Base-by-base conservation (phyloP, 2,113 vertebrate genomes). In the Rhynchopsitta pachyrhyncha region DNA sequence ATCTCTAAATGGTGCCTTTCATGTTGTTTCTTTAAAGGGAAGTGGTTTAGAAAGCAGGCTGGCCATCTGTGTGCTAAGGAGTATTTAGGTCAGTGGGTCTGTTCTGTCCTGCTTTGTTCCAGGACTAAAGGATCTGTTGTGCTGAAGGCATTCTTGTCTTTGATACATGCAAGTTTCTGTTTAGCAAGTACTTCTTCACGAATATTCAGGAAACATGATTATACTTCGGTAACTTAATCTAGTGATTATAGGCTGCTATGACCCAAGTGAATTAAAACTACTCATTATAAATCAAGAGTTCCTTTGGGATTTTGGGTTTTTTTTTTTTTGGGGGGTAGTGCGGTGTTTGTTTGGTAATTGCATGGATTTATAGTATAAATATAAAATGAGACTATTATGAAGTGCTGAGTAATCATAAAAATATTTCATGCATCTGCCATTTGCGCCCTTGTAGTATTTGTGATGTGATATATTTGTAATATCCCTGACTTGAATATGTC, bases 71-170 rank as follows among this genome's bases (percentile, higher is more conserved):
- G 66, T 94, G 94, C 70, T 33, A 80, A 57, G 50, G 81, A 77
- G 87, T 95, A 97, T 97, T 95, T 96, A 97, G 95, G 95, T 97
- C 95, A 97, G 94, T 96, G 93, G 93, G 95, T 94, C 93, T 96
- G 37, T 79, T 90, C 94, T 82, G 76, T 85, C 94, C 90, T 83
- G 95, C 87, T 88, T 93, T 93, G 75, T 86, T 88, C 67, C 62
- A 57, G 78, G 67, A 74, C 28, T 4, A 87, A 85, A 84, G 86
- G 79, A 81, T 90, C 78, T 83, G 53, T 69, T 96, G 57, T 90
- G 91, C 69, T 92, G 69, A 37, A 80, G 94, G 90, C 90, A 47
- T 92, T 95, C 93, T 73, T 59, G 46, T 35, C 93, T 82, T 79
- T 41, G 28, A 71, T 63, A 42, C 35, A 47, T 81, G 47, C 37